These are phyloP conservation scores for Leptinotarsa texana DNA, from an alignment of 1,140 invertebrate species.

Conservation along the genomic window DNA sequence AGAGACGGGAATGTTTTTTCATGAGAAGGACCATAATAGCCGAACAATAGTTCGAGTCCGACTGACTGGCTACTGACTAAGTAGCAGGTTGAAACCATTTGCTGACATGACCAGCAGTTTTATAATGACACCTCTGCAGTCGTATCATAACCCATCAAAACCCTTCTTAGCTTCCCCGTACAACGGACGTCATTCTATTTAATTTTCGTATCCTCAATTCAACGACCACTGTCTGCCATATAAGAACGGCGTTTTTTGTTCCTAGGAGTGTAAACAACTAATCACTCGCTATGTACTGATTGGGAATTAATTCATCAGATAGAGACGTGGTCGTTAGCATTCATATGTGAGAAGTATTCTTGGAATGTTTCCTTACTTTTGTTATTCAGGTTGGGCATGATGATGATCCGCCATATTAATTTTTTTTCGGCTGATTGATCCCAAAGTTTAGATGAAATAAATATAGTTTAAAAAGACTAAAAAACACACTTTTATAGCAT, in stretches of 20 bases:
- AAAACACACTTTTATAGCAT: too few species aligned
- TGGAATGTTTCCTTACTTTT: too few species aligned
- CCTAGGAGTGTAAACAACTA: background rate
- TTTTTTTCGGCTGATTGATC: too few species aligned
- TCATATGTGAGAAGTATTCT: background rate
- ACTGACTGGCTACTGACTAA: conserved; percentile 54
- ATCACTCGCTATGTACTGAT: background rate
- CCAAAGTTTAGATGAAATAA: too few species aligned
- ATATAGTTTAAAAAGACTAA: too few species aligned
- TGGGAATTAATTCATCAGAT: background rate
- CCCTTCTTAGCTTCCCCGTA: conserved; percentile 42
- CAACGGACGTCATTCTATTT: conserved; percentile 52
- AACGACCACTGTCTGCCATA: background rate
- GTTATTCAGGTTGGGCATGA: too few species aligned
- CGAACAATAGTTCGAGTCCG: conserved; percentile 47
- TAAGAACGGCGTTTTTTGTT: background rate
- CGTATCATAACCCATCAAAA: conserved; percentile 45
- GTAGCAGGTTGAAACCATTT: conserved; percentile 55
- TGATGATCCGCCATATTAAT: too few species aligned
- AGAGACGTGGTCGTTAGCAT: background rate
- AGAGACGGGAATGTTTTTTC: conserved; percentile 19
- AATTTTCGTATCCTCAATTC: conserved; percentile 48
- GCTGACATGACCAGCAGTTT: conserved; percentile 54
- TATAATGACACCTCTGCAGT: conserved; percentile 53
- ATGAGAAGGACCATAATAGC: conserved; percentile 32